phyloP scores from a whole-genome alignment of 2,113 vertebrate species.

The Cisticola juncidis region DNA sequence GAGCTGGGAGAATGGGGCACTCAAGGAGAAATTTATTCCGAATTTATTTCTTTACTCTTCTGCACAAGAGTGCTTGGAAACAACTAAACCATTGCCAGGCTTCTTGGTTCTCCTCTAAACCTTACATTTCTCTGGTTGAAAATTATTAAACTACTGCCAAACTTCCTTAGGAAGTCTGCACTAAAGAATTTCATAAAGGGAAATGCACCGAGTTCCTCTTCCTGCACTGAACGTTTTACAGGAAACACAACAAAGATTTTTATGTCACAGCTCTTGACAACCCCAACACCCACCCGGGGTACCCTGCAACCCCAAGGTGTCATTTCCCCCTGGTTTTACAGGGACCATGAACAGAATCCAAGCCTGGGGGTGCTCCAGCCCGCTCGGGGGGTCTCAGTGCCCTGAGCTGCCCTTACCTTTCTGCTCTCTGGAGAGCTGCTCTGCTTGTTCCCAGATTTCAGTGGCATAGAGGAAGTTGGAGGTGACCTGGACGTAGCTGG shows the following conservation, averaged over 20 bases:
- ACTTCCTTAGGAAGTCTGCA: neutral
- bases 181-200: neutral
- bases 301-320: accelerated
- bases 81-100: neutral
- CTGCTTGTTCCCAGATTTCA: slow-evolving; percentile 99
- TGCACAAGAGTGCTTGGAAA: neutral
- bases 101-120: neutral
- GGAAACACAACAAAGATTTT: neutral
- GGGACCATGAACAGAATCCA: accelerated
- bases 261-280: neutral
- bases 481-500: slow-evolving; percentile 98
- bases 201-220: neutral
- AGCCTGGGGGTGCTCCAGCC: neutral
- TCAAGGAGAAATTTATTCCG: neutral
- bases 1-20: neutral
- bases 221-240: neutral
- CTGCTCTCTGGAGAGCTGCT: slow-evolving; percentile 94
- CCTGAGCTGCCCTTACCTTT: slow-evolving; percentile 77
- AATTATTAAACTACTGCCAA: neutral
- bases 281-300: neutral
- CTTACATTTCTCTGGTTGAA: accelerated
- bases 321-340: neutral
- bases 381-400: neutral
- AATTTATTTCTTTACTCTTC: neutral
- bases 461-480: slow-evolving; percentile 98